phyloP scores from a whole-genome alignment of 2,888 invertebrate genomes.

The Gymnoscelis rufifasciata region DNA sequence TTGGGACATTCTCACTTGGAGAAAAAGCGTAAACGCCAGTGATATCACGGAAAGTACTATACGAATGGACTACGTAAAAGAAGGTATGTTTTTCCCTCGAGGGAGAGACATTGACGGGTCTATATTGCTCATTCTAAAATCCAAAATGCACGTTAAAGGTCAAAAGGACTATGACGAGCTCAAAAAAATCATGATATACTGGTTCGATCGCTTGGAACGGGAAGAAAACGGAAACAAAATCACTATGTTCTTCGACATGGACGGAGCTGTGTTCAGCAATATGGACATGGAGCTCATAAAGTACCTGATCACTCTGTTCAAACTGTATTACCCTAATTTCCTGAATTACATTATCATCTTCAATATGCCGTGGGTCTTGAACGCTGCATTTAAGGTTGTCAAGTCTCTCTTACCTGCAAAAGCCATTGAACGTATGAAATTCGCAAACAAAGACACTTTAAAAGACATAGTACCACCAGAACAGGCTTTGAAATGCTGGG shows the following conservation, averaged over 20 bases:
- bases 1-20: conserved; percentile 89
- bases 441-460: conserved; percentile 86
- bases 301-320: conserved; percentile 91
- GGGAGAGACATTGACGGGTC: conserved; percentile 90
- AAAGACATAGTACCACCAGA: conserved; percentile 86
- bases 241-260: conserved; percentile 94
- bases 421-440: conserved; percentile 92
- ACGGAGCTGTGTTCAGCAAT: conserved; percentile 89
- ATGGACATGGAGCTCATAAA: conserved; percentile 96
- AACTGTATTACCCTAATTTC: conserved; percentile 91
- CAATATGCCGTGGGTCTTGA: conserved; percentile 97
- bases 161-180: conserved; percentile 85
- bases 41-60: conserved; percentile 85
- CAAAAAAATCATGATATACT: conserved; percentile 90
- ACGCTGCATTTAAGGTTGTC: conserved; percentile 94
- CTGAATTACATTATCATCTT: conserved; percentile 93
- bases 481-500: conserved; percentile 88
- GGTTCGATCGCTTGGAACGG: conserved; percentile 89
- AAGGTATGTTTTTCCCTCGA: conserved; percentile 87
- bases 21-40: conserved; percentile 86
- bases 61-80: conserved; percentile 84
- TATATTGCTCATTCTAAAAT: conserved; percentile 87
- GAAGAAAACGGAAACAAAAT: conserved; percentile 87
- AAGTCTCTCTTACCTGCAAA: conserved; percentile 92
- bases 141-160: conserved; percentile 89